A percentile compares a stretch with the other conserved stretches of the same genome.
Conservation (phyloP, 2,113 vertebrate species). For the Podocnemis expansa region DNA sequence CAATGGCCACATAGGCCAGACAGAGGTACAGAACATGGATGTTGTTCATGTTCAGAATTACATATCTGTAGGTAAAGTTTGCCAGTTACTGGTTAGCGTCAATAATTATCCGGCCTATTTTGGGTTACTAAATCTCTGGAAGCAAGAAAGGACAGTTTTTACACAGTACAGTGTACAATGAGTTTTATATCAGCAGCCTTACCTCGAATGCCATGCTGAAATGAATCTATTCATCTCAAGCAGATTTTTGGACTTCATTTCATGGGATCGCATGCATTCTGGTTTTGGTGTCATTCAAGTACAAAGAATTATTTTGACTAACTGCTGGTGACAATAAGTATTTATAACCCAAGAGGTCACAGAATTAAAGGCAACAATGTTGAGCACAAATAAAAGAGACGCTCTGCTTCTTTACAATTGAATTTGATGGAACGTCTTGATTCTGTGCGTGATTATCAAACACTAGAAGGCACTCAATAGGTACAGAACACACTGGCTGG, state of each 20-base stretch:
- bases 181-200: neutral
- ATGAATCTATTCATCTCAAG: neutral
- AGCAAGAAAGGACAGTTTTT: neutral
- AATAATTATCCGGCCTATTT: neutral
- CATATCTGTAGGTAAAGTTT: no score
- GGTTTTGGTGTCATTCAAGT: neutral
- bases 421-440: neutral
- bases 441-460: neutral
- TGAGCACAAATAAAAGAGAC: neutral
- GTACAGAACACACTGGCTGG: neutral
- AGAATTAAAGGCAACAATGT: neutral
- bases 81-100: no score
- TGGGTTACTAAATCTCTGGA: neutral
- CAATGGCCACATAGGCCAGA: no score
- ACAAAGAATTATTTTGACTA: neutral
- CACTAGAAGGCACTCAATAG: neutral
- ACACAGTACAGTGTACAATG: neutral
- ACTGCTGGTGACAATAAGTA: neutral
- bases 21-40: no score
- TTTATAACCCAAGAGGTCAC: neutral
- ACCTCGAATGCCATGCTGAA: neutral
- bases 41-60: no score
- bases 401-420: neutral
- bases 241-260: neutral
- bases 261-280: neutral